phyloP scores from a whole-genome alignment of 1,140 invertebrate genomes.

The Copidosoma floridanum region DNA sequence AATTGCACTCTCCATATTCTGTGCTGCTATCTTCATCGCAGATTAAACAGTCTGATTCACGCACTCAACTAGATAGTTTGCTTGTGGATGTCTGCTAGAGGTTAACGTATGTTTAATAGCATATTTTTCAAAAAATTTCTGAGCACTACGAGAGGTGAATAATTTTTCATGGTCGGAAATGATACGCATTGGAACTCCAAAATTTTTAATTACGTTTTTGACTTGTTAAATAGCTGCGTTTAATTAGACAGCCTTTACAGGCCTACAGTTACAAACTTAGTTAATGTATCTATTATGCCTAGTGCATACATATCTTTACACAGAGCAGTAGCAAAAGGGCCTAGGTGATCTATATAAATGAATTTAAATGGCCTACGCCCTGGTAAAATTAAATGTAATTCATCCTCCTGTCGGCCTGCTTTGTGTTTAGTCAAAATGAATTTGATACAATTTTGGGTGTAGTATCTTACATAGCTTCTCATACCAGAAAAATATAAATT shows the following conservation, averaged over 20 bases:
- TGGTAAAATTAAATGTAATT: slow-evolving; percentile 5
- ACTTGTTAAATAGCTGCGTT: background rate
- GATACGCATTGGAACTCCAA: slow-evolving; percentile 10
- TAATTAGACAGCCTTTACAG: background rate
- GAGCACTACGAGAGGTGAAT: slow-evolving; percentile 3
- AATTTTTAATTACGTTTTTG: background rate
- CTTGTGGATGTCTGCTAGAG: slow-evolving; percentile 20
- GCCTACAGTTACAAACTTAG: background rate
- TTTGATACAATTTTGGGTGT: background rate
- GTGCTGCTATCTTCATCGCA: background rate
- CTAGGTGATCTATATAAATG: slow-evolving; percentile 1
- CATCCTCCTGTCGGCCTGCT: slow-evolving; percentile 13
- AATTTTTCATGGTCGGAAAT: slow-evolving; percentile 20
- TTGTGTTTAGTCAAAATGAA: slow-evolving; percentile 6
- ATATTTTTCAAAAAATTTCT: slow-evolving; percentile 3
- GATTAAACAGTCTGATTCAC: slow-evolving; percentile 15
- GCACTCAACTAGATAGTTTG: slow-evolving; percentile 18
- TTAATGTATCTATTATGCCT: too few species aligned
- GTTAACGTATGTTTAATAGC: slow-evolving; percentile 20
- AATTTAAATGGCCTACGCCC: background rate
- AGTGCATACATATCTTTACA: background rate
- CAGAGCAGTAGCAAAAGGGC: background rate
- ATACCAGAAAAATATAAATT: too few species aligned
- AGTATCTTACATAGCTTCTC: background rate
- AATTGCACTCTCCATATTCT: slow-evolving; percentile 13